These are phyloP conservation scores for Iguana delicatissima DNA, from an alignment of 2,797 vertebrate genomes.

Conservation along the genomic window DNA sequence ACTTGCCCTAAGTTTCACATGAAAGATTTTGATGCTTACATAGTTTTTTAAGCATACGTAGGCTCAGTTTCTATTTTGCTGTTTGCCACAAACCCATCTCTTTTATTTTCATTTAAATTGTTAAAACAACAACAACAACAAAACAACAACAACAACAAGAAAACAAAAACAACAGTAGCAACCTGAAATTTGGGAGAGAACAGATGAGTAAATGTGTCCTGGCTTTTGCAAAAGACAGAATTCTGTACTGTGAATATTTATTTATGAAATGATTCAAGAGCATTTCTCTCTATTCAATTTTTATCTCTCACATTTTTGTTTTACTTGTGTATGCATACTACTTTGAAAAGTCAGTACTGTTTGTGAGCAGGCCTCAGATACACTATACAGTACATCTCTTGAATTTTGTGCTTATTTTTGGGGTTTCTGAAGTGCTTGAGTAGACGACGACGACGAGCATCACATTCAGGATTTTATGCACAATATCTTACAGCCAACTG, in stretches of 20 bases:
- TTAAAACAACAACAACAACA: background rate
- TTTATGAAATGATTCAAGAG: slow-evolving; percentile 52
- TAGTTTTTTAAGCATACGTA: slow-evolving; percentile 10
- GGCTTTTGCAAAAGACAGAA: slow-evolving; percentile 45
- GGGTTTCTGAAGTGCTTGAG: background rate
- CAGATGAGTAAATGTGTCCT: background rate
- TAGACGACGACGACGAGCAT: background rate
- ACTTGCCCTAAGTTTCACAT: background rate
- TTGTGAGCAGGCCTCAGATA: slow-evolving; percentile 43
- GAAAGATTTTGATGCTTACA: slow-evolving; percentile 22
- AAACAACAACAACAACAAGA: background rate
- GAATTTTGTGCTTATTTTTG: background rate
- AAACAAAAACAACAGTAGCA: no score
- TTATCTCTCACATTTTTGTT: slow-evolving; percentile 54
- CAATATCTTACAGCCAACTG: background rate
- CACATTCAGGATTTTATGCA: no score
- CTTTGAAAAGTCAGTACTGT: slow-evolving; percentile 48
- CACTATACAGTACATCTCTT: background rate
- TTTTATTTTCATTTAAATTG: no score
- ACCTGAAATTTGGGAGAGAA: background rate
- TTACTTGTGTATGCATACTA: slow-evolving; percentile 33
- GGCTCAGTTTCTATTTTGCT: slow-evolving; percentile 48
- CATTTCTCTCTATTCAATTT: slow-evolving; percentile 30
- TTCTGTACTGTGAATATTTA: slow-evolving; percentile 59
- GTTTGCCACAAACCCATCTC: slow-evolving; percentile 11